Base-by-base conservation (phyloP, 2,797 vertebrate genomes). In the Lycodopsis pacificus region DNA sequence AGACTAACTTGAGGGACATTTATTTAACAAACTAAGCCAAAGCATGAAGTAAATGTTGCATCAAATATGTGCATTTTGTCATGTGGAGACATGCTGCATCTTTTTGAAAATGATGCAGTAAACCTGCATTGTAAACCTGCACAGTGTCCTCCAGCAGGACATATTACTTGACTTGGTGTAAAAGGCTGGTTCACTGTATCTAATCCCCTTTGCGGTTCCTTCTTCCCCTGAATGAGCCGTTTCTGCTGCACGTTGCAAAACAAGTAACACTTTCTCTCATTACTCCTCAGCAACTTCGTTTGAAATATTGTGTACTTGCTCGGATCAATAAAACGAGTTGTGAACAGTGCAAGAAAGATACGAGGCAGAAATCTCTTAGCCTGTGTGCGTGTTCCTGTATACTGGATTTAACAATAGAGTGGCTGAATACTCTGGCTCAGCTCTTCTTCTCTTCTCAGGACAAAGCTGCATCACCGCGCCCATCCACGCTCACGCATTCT, bases 291-390 rank as follows among this genome's bases (percentile, higher is more conserved):
- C 67, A 51, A 63, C 73, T 67, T 88, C 76, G 80, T 86, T 80
- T 89, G 73, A 91, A 85, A 82, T 83, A 88, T 82, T 71, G 63
- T 40, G 61, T 32, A 70, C 76, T 83, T 82, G 77, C 78, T 85
- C 27, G 1, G 73, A 87, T 92, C 80, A 80, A 86, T 89, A 79
- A 76, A 86, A 73, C 4, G 5, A 81, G 71, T 79, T 84, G 81
- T 73, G 82, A 84, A 85, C 13, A 82, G 74, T 22, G 51, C n/a
- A 54, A 64, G 56, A 64, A 80, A 86, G 69, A 73, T 67, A 77
- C 30, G 61, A 75, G 56, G 32, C 27, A 67, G 51, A 78, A 58
- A 83, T 70, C 63, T 57, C 40, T 70, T 73, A 77, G 53, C 73
- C 36, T 38, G 65, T 71, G 54, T 78, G 58, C 74, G 78, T 27